phyloP scores from a whole-genome alignment of 2,113 vertebrate genomes.

The Dissostichus mawsoni region DNA sequence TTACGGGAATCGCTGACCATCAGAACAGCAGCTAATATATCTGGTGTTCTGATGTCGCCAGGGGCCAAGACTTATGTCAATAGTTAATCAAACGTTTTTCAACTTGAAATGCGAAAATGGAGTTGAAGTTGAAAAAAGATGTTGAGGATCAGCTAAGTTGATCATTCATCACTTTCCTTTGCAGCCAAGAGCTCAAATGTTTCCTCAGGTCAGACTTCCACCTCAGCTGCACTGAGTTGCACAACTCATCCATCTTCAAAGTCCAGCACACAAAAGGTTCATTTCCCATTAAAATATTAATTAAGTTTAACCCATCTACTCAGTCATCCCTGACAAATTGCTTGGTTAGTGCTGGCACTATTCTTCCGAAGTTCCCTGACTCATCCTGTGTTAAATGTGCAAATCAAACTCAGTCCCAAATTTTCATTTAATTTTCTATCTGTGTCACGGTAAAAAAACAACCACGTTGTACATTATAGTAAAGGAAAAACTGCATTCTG shows the following conservation, averaged over 20 bases:
- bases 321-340: conserved; percentile 71
- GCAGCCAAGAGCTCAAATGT: neutral
- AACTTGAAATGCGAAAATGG: too few species aligned
- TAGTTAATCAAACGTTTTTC: too few species aligned
- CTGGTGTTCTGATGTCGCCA: too few species aligned
- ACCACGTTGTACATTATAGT: neutral
- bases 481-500: neutral
- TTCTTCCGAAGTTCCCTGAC: conserved; percentile 43
- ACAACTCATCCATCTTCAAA: conserved; percentile 64
- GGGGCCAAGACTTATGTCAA: too few species aligned
- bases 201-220: neutral
- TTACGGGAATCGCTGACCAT: too few species aligned
- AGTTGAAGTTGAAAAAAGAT: too few species aligned
- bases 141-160: neutral
- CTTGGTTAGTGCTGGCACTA: conserved; percentile 42
- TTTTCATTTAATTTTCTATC: conserved; percentile 19
- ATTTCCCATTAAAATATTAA: conserved; percentile 68
- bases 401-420: conserved; percentile 13
- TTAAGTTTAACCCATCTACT: conserved; percentile 69
- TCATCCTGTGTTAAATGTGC: conserved; percentile 46
- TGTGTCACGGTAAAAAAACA: neutral
- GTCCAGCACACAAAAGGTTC: conserved; percentile 57
- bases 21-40: too few species aligned
- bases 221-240: conserved; percentile 23
- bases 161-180: neutral